These are phyloP conservation scores for Hydriomena furcata DNA, from an alignment of 2,888 invertebrate genomes.

Conservation along the genomic window DNA sequence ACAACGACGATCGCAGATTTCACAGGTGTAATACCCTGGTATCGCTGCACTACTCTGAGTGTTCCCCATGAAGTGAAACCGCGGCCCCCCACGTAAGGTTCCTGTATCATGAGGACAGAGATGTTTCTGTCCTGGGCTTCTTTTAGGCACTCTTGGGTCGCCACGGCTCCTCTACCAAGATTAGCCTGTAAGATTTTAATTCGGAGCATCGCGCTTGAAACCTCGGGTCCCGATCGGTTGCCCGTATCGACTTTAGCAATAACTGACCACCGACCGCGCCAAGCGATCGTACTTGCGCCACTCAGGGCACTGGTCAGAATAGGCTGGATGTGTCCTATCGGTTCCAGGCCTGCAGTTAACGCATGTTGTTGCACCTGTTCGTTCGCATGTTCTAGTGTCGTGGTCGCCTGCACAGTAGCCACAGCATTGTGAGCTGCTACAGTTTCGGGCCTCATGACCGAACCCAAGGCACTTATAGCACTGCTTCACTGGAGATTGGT, in stretches of 20 bases:
- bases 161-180: neutral
- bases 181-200: neutral
- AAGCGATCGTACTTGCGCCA: neutral
- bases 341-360: neutral
- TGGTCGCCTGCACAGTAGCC: no score
- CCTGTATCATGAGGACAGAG: no score
- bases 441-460: constrained; percentile 2
- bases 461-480: neutral
- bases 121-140: no score
- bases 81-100: no score
- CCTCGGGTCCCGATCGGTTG: neutral
- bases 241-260: no score
- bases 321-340: neutral
- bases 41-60: no score
- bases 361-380: neutral
- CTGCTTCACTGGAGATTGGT: no score
- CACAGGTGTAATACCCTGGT: no score
- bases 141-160: no score
- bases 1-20: no score
- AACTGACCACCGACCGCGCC: neutral
- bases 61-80: no score
- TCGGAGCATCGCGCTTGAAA: neutral
- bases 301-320: no score
- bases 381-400: neutral
- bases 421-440: neutral